Conservation (phyloP, 2,113 vertebrate genomes). For the Bombycilla garrulus region DNA sequence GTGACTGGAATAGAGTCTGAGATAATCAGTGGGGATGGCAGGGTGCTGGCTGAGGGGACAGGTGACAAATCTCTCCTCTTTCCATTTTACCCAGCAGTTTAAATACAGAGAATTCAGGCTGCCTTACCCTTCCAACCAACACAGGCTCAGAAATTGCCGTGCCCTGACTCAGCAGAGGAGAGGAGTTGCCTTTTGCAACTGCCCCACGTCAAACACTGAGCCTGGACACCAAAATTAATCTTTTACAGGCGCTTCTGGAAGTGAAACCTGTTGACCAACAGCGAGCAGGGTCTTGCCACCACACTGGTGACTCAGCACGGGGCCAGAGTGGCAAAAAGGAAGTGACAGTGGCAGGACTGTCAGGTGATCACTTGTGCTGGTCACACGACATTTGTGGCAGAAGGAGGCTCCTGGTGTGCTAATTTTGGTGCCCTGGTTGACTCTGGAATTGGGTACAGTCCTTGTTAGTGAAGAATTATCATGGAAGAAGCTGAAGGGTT, state of each 20-base stretch:
- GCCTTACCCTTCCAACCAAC: not conserved
- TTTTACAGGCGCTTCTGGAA: not conserved
- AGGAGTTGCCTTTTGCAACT: not conserved
- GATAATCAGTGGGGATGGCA: not conserved
- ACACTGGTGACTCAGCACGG: not conserved
- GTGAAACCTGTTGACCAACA: not conserved
- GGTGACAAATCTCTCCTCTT: not conserved
- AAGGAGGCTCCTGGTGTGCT: not conserved
- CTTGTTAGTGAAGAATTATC: not conserved
- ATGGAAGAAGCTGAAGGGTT: not conserved
- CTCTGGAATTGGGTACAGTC: not conserved
- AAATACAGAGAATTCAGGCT: not conserved
- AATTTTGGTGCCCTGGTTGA: not conserved
- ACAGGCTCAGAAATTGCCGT: not conserved
- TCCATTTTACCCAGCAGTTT: not conserved
- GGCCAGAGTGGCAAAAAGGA: not conserved
- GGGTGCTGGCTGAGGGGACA: not conserved
- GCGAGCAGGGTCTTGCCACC: not conserved
- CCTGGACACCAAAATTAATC: not conserved
- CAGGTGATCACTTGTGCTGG: not conserved
- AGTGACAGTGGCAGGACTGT: accelerated
- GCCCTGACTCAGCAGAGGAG: not conserved
- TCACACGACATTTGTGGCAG: not conserved
- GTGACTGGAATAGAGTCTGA: not conserved
- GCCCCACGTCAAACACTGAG: not conserved